phyloP scores from a whole-genome alignment of 2,888 invertebrate species.

The Chesias legatella region DNA sequence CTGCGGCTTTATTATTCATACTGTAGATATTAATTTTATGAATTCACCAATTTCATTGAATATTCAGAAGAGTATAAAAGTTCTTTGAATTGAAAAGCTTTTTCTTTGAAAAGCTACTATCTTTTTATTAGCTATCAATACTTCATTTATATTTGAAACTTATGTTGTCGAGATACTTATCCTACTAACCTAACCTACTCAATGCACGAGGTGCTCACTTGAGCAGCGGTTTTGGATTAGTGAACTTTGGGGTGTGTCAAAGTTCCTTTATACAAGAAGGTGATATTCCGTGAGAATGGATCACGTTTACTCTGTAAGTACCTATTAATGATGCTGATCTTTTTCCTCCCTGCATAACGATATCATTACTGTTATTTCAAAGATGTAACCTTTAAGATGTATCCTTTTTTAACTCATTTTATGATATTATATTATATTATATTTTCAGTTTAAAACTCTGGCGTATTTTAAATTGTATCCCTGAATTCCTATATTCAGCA shows the following conservation, averaged over 20 bases:
- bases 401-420: too few species aligned
- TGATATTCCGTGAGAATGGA: too few species aligned
- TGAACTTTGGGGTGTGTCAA: too few species aligned
- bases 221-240: too few species aligned
- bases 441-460: conserved; percentile 8
- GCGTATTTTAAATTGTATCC: conserved; percentile 9
- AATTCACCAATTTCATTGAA: conserved; percentile 26
- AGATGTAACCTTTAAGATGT: background rate
- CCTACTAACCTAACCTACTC: too few species aligned
- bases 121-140: conserved; percentile 13
- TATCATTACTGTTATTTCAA: too few species aligned
- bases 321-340: too few species aligned
- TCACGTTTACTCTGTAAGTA: too few species aligned
- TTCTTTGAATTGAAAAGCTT: conserved; percentile 9
- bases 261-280: too few species aligned
- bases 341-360: too few species aligned
- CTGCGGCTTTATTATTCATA: conserved; percentile 25
- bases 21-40: conserved; percentile 27
- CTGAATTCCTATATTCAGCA: conserved; percentile 8
- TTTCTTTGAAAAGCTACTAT: conserved; percentile 8
- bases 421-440: too few species aligned
- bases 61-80: conserved; percentile 22
- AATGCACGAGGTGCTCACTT: too few species aligned
- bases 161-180: background rate
- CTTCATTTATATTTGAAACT: conserved; percentile 7